Conservation (phyloP, 2,113 vertebrate species). For the Onychostruthus taczanowskii region DNA sequence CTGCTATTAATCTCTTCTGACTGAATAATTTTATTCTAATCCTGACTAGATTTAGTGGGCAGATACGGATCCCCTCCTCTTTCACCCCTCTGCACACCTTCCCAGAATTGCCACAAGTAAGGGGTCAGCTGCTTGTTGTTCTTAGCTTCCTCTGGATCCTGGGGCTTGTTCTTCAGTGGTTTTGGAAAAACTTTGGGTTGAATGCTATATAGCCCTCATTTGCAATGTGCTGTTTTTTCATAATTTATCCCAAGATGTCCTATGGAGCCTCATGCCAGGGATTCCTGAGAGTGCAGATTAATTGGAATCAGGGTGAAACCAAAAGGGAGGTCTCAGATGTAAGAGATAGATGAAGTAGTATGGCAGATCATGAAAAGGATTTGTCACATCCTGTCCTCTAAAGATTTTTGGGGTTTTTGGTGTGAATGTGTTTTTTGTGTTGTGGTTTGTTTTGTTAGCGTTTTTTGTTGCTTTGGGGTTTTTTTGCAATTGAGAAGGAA, state of each 20-base stretch:
- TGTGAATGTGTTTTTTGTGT: not conserved
- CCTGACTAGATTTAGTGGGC: not conserved
- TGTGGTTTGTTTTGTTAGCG: not conserved
- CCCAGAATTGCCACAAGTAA: not conserved
- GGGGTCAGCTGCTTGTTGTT: not conserved
- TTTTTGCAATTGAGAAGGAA: not conserved
- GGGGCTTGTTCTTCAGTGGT: not conserved
- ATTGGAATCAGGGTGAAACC: not conserved
- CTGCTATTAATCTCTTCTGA: not conserved
- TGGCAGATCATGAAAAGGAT: not conserved
- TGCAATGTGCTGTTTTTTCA: not conserved
- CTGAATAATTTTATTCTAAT: not conserved
- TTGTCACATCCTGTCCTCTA: not conserved
- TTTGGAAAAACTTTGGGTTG: not conserved
- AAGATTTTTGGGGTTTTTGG: not conserved
- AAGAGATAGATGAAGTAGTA: not conserved
- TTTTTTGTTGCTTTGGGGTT: not conserved
- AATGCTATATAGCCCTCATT: not conserved
- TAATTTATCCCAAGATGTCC: not conserved
- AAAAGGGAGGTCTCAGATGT: not conserved
- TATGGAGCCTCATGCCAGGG: not conserved
- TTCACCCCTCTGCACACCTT: not conserved
- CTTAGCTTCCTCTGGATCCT: not conserved
- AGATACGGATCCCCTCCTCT: not conserved
- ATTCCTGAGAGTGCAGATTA: not conserved